Base-by-base conservation (phyloP, 2,888 invertebrate species). In the Patella depressa region DNA sequence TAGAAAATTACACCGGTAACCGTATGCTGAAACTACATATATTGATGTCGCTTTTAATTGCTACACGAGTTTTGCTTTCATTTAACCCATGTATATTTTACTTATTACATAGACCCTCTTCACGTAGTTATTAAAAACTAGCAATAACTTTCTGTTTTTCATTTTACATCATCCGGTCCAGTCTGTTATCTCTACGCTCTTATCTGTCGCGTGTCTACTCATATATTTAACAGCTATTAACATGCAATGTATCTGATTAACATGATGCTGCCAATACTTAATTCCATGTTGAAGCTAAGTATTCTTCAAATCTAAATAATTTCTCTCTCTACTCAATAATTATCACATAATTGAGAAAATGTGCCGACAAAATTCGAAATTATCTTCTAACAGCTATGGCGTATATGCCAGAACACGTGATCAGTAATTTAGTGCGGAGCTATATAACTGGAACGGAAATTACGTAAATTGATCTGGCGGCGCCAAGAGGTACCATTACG, bases 401-500 rank as follows among this genome's bases (percentile, higher is more conserved):
- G 24, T 65, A 24, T 65, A 65, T 14, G 9, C 19, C 24, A 24
- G 65, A 65, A 65, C 65, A 65, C 65, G 65, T 65, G 65, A 65
- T 65, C 65, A 24, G 24, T 65, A 65, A 65, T 65, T 65, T 24
- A 65, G 65, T 65, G 65, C 65, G 65, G 65, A 14, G 65, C 65
- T 24, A 65, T 65, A 65, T 24, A 65, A 65, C 65, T 65, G 45
- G 45, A 57, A 72, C 76, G 76, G 76, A 76, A 76, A 76, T 76
- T 76, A 73, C 73, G 76, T 65, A 72, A 76, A 76, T 69, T 76
- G 76, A 54, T 73, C 17, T 17, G 34, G 45, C 73, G 76, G 76
- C 76, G 76, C 76, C 76, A 73, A 45, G 76, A 76, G 70, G 70
- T 53, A 55, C 70, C n/a, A 70, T 70, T 71, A 75, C 70, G 75